Evolutionary conservation across 2,888 invertebrate species (phyloP).

Genomic region (Eupeodes latifasciatus): DNA sequence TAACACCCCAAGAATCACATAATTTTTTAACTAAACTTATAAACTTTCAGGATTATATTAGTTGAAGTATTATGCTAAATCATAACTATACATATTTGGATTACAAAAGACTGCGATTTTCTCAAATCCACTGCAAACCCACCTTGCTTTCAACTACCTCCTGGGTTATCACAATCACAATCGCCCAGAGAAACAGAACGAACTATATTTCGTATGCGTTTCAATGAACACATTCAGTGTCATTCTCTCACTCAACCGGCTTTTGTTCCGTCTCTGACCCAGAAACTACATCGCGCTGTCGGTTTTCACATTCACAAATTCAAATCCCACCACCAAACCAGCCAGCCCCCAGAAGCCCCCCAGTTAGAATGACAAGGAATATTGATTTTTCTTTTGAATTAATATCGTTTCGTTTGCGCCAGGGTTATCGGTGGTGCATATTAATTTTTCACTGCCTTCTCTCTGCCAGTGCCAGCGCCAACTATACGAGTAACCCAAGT

Average conservation of each 20-base stretch:
- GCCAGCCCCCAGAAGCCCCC: too few species aligned
- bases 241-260: constrained; percentile 5
- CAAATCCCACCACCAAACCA: background rate
- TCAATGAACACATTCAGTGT: constrained; percentile 46
- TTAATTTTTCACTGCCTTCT: constrained; percentile 50
- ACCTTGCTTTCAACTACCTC: background rate
- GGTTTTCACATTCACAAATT: constrained; percentile 39
- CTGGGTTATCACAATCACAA: too few species aligned
- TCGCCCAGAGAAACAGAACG: background rate
- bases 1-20: too few species aligned
- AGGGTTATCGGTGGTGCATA: constrained; percentile 59
- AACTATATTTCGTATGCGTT: constrained; percentile 47
- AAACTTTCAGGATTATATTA: constrained; percentile 2
- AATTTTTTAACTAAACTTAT: background rate
- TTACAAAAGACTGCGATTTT: constrained; percentile 36
- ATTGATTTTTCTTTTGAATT: constrained; percentile 66
- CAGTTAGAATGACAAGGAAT: constrained; percentile 34
- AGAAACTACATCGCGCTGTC: constrained; percentile 44
- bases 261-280: constrained; percentile 52
- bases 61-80: constrained; percentile 14
- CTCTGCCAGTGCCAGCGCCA: background rate
- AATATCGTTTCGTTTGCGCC: constrained; percentile 50
- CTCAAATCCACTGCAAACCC: constrained; percentile 24
- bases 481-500: background rate
- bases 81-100: background rate